phyloP scores from a whole-genome alignment of 2,113 vertebrate genomes.

The Orycteropus afer region DNA sequence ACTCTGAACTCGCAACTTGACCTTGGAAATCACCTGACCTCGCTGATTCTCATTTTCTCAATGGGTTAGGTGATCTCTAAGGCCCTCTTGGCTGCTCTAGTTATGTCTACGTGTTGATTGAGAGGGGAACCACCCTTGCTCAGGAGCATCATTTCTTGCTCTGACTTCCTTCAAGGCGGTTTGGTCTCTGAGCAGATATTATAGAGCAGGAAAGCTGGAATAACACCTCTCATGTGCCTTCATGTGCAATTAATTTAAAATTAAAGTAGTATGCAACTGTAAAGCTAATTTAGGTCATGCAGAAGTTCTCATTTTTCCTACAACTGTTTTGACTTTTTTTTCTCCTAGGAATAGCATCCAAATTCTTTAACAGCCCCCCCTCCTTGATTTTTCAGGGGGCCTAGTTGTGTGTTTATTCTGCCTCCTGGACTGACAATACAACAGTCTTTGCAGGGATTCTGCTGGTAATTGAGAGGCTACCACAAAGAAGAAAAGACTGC shows the following conservation, averaged over 20 bases:
- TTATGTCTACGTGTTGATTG: not conserved
- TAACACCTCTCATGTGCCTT: not conserved
- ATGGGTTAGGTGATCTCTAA: not conserved
- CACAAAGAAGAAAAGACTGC: not conserved
- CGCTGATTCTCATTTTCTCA: not conserved
- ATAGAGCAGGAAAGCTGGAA: not conserved
- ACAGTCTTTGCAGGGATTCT: not conserved
- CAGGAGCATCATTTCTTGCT: not conserved
- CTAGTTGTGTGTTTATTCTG: not conserved
- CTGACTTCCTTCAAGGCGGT: not conserved
- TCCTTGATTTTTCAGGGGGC: not conserved
- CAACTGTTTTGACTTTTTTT: conserved; percentile 6
- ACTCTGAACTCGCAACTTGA: not conserved
- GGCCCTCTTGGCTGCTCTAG: not conserved
- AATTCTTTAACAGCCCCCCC: conserved; percentile 50
- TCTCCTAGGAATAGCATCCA: not conserved
- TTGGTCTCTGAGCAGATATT: not conserved
- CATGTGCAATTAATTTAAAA: not conserved
- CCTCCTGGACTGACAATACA: not conserved
- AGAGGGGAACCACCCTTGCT: not conserved
- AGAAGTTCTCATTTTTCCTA: conserved; percentile 14
- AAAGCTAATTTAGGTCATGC: not conserved
- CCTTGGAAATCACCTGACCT: not conserved
- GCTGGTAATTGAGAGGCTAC: not conserved
- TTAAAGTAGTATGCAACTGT: not conserved